Evolutionary conservation across 2,113 vertebrate genomes (phyloP), one percentile per base, ranked within the genome.

Genomic region (Sander lucioperca): DNA sequence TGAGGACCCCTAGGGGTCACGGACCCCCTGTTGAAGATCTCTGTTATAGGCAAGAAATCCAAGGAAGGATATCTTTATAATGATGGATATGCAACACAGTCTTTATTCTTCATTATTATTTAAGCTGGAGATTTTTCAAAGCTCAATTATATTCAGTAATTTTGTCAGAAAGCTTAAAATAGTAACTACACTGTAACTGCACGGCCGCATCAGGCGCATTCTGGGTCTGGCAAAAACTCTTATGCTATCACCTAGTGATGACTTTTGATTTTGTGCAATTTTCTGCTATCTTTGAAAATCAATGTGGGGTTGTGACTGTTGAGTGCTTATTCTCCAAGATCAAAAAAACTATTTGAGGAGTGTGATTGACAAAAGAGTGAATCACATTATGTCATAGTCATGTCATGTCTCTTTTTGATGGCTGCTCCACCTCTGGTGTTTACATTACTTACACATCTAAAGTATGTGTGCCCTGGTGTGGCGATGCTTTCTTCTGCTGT

Each of bases 331-430:
- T 79, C 45, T 43, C 4, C 2, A 43, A 54, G 7, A 59, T 77
- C 9, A 67, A 50, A 30, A 47, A 56, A 53, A 45, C 23, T 13
- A 27, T 71, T 57, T 56, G 12, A 66, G 21, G 7, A 21, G 9
- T 18, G 23, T 0, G 1, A 56, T 65, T 14, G 36, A 77, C 56
- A 61, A 48, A 19, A 65, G 19, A 61, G 10, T 30, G 16, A 43
- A 71, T 63, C 3, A 16, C 16, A 50, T 70, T 54, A 50, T 43
- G 21, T 68, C 8, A 74, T 27, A 12, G 36, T n/a, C n/a, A n/a
- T n/a, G n/a, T n/a, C n/a, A n/a, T n/a, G n/a, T n/a, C n/a, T 81
- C 23, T 85, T 74, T 78, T 50, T 47, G 53, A 76, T 36, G 48
- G 61, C 21, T 19, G 54, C 53, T 50, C 53, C 61, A 30, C 59